phyloP scores from a whole-genome alignment of 2,797 vertebrate species.

The Alectoris magna region DNA sequence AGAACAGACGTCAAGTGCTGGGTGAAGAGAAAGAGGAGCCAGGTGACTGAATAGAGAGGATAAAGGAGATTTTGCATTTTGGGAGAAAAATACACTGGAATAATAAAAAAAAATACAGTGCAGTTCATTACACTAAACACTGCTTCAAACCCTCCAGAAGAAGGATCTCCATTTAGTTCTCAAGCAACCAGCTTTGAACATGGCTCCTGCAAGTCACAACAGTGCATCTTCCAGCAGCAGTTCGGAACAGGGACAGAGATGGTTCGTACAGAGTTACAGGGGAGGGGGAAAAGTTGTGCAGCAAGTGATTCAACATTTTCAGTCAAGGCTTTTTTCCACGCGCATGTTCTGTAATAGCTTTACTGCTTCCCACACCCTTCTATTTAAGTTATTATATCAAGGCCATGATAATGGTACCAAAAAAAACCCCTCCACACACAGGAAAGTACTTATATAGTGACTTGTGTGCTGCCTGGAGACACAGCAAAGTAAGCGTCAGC shows the following conservation, averaged over 20 bases:
- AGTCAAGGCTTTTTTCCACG: conserved; percentile 66
- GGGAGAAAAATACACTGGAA: background rate
- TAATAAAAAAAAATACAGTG: background rate
- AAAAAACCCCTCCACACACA: conserved; percentile 25
- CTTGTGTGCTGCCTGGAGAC: background rate
- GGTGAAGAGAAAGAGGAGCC: background rate
- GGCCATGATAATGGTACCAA: conserved; percentile 69
- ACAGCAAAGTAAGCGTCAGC: background rate
- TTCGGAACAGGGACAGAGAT: background rate
- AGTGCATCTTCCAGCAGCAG: background rate
- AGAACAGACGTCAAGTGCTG: background rate
- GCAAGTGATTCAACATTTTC: conserved; percentile 69
- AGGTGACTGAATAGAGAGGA: background rate
- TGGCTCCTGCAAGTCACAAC: background rate
- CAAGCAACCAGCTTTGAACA: background rate
- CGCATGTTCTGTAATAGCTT: conserved; percentile 69
- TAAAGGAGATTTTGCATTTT: background rate
- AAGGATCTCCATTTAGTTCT: background rate
- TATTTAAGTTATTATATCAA: conserved; percentile 72
- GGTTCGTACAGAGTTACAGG: conserved; percentile 4
- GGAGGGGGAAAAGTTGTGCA: background rate
- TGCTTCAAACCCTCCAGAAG: background rate
- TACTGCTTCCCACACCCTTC: conserved; percentile 70
- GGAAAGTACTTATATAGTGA: background rate
- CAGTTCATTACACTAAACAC: background rate